These are phyloP conservation scores for Cavia aperea DNA, from an alignment of 2,113 vertebrate genomes.

Conservation along the genomic window DNA sequence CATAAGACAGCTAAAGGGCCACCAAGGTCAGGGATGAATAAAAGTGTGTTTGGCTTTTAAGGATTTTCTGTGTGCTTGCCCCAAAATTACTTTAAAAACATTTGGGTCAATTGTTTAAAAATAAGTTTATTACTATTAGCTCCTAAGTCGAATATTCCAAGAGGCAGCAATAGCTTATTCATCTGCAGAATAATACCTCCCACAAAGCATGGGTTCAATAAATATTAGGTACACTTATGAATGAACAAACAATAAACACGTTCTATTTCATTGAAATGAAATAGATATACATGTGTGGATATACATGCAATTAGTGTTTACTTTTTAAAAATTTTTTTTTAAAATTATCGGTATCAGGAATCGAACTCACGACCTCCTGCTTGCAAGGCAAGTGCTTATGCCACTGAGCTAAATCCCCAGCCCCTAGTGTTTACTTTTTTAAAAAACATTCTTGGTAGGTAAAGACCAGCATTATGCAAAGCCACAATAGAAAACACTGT, in stretches of 20 bases:
- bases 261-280: not conserved
- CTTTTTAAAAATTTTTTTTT: not conserved
- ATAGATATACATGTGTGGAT: not conserved
- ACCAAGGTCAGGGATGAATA: not conserved
- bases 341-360: too few relatives aligned
- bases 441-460: not conserved
- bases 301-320: not conserved
- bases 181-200: not conserved
- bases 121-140: not conserved
- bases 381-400: too few relatives aligned
- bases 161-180: not conserved
- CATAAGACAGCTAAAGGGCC: not conserved
- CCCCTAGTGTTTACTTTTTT: not conserved
- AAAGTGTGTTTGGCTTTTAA: constrained; percentile 9
- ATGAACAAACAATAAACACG: not conserved
- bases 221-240: not conserved
- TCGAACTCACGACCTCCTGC: too few relatives aligned
- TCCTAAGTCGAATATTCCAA: not conserved
- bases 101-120: not conserved
- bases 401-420: too few relatives aligned
- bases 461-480: constrained; percentile 22
- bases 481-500: not conserved
- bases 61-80: constrained; percentile 46
- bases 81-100: constrained; percentile 5
- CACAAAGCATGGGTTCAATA: not conserved